A percentile compares a stretch with the other conserved stretches of the same genome.
phyloP scores from a whole-genome alignment of 2,888 invertebrate species.

The Odontocerum albicorne region DNA sequence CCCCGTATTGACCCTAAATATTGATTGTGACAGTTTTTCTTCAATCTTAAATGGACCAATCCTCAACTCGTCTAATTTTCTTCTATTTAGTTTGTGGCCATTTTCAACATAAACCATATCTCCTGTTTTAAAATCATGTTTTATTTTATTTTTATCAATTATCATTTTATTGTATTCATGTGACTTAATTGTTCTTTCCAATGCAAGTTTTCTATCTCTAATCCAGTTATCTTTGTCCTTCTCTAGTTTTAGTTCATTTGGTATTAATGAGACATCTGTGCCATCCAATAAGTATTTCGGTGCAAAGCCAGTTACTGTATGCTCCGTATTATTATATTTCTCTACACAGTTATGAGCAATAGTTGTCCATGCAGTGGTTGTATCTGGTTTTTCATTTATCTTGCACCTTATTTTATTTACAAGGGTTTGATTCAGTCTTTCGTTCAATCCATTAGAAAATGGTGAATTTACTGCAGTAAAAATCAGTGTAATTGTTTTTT shows the following conservation, averaged over 20 bases:
- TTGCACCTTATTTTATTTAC: slow-evolving; percentile 40
- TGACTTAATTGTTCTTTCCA: slow-evolving; percentile 38
- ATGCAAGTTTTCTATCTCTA: slow-evolving; percentile 36
- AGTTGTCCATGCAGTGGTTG: slow-evolving; percentile 39
- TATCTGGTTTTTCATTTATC: slow-evolving; percentile 38
- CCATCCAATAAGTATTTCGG: slow-evolving; percentile 40
- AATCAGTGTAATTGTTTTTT: slow-evolving; percentile 36
- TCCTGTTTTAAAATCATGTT: slow-evolving; percentile 23
- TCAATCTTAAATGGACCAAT: slow-evolving; percentile 35
- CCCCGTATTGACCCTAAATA: slow-evolving; percentile 38
- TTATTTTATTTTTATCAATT: slow-evolving; percentile 13
- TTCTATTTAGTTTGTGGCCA: slow-evolving; percentile 38
- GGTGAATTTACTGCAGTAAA: slow-evolving; percentile 40
- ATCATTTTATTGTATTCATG: slow-evolving; percentile 35
- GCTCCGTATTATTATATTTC: slow-evolving; percentile 40
- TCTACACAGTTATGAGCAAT: slow-evolving; percentile 39
- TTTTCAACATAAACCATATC: slow-evolving; percentile 39
- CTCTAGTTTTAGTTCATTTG: slow-evolving; percentile 31
- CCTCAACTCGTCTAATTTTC: slow-evolving; percentile 38
- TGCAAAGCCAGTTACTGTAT: slow-evolving; percentile 40
- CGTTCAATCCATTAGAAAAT: slow-evolving; percentile 38
- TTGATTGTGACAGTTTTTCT: slow-evolving; percentile 38
- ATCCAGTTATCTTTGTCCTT: slow-evolving; percentile 26
- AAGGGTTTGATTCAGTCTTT: slow-evolving; percentile 38
- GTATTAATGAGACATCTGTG: slow-evolving; percentile 36